Evolutionary conservation across 2,113 vertebrate species (phyloP), one percentile per base, ranked within the genome.

Genomic region (Indicator indicator): DNA sequence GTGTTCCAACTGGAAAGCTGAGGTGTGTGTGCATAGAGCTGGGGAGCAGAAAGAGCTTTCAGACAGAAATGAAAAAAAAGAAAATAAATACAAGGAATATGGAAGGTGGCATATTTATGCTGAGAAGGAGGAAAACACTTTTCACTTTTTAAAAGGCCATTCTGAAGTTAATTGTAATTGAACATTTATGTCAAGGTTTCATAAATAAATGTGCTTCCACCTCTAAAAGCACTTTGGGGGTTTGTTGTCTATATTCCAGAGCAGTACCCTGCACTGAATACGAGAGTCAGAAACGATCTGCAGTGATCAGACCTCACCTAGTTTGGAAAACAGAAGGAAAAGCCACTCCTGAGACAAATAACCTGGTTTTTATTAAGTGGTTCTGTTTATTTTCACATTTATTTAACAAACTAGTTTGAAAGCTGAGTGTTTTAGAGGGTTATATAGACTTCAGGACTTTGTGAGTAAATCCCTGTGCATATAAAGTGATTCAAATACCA

Each of bases 21-120:
- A 69, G 36, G 73, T 54, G 27, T 3, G 3, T 1, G 0, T 76
- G 12, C 32, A 20, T 19, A 9, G 17, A 40, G 7, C 0, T 36
- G 6, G 40, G 30, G 23, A 62, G 15, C 59, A 54, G 30, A 62
- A 80, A n/a, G 27, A 24, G 10, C n/a, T 86, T 59, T 50, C 32
- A 58, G 70, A 54, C 12, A 70, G 38, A 54, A 74, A n/a, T 48
- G 30, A 44, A 3, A 9, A 58, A 85, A 52, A 21, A 63, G 12
- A 48, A 83, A 59, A 26, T n/a, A 11, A 13, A 13, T 3, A 52
- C 86, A 24, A 64, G 21, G 40, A 85, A 27, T 72, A 7, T 44
- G 27, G 5, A 26, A 50, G 15, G 16, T 50, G 30, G 8, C 5
- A 91, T 33, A 63, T 3, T 62, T 63, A 16, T 62, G 9, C 58